A percentile compares a stretch with the other conserved stretches of the same genome.
Conservation (phyloP, 2,113 vertebrate genomes). For the Cettia cetti region DNA sequence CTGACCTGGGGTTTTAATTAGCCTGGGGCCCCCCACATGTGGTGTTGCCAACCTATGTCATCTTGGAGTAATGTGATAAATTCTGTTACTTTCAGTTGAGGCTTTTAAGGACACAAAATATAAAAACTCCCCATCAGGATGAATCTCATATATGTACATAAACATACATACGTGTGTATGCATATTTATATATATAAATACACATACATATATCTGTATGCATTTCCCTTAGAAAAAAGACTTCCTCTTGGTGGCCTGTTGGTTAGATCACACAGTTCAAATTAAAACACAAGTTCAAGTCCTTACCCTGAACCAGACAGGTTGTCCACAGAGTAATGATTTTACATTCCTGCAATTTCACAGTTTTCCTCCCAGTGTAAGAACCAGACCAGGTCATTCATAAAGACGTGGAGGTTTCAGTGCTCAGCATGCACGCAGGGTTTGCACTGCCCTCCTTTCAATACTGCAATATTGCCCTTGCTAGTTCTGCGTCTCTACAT, state of each 20-base stretch:
- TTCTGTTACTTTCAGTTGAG: not conserved
- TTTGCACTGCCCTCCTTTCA: not conserved
- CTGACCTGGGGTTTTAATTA: not conserved
- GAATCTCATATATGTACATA: not conserved
- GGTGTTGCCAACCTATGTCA: not conserved
- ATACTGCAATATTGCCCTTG: not conserved
- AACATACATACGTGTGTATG: fast-evolving
- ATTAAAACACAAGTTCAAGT: not conserved
- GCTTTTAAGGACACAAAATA: not conserved
- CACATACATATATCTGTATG: fast-evolving
- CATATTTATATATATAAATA: too few relatives aligned
- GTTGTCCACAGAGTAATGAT: not conserved
- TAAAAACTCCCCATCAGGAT: not conserved
- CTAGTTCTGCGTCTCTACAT: not conserved
- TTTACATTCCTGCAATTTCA: not conserved
- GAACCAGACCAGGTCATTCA: not conserved
- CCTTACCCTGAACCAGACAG: not conserved
- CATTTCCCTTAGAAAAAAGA: not conserved
- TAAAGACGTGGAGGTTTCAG: not conserved
- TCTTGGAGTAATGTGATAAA: not conserved
- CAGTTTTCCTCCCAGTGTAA: not conserved
- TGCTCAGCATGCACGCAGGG: not conserved
- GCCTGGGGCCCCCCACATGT: fast-evolving
- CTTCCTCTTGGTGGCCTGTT: not conserved
- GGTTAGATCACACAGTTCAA: not conserved